Conservation (phyloP, 2,797 vertebrate genomes). For the Centroberyx gerrardi region DNA sequence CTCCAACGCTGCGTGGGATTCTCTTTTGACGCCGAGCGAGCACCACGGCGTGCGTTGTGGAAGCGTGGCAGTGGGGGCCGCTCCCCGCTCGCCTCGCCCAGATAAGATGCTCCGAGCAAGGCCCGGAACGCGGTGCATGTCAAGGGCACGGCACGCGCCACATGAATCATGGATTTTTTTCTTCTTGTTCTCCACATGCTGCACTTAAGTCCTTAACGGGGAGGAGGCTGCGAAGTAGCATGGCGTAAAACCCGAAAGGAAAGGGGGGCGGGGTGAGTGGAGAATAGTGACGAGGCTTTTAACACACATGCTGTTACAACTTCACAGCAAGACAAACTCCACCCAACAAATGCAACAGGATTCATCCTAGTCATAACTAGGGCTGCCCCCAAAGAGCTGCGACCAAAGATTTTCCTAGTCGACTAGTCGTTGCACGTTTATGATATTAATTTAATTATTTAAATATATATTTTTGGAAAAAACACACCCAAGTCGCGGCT, state of each 20-base stretch:
- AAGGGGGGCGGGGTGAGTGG: slow-evolving; percentile 60
- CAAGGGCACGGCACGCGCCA: slow-evolving; percentile 59
- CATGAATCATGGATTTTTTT: slow-evolving; percentile 72
- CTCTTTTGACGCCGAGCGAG: slow-evolving; percentile 35
- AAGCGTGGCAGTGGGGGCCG: slow-evolving; percentile 22
- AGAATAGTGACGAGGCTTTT: slow-evolving; percentile 61
- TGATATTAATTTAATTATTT: too few relatives aligned
- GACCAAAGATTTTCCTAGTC: too few relatives aligned
- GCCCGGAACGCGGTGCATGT: slow-evolving; percentile 67
- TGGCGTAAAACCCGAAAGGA: slow-evolving; percentile 64
- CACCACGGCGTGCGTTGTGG: slow-evolving; percentile 35
- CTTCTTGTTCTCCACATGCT: not conserved
- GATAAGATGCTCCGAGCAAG: slow-evolving; percentile 75
- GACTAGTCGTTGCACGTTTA: too few relatives aligned
- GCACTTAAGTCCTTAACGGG: slow-evolving; percentile 45
- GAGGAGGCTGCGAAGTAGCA: slow-evolving; percentile 46
- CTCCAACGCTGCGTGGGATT: slow-evolving; percentile 40
- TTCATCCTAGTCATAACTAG: too few relatives aligned
- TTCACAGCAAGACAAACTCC: too few relatives aligned
- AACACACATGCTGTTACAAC: slow-evolving; percentile 22
- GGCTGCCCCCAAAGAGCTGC: too few relatives aligned
- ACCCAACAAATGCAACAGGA: too few relatives aligned
- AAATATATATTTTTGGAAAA: too few relatives aligned
- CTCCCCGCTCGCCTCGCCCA: slow-evolving; percentile 34
- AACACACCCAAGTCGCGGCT: too few relatives aligned